Evolutionary conservation across 64 coral and sea anemone genomes (phyloP), one percentile per base, ranked within the genome.

Genomic region (Montipora foliosa): DNA sequence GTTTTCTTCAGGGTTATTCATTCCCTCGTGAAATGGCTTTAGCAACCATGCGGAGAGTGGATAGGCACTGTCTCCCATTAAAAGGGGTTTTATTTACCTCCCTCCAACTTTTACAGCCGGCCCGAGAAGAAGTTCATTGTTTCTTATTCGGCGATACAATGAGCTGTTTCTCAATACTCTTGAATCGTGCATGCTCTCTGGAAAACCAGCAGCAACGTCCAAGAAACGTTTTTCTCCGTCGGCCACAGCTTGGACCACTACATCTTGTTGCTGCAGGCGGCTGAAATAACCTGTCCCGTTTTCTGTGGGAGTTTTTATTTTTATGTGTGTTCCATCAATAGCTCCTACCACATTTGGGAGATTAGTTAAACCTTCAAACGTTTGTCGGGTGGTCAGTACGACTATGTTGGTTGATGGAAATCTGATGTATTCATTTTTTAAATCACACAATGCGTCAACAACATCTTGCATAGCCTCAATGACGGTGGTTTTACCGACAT

Each of bases 1-100:
- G 2, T 16, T 51, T 87, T 87, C 25, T 13, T 49, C 2, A 1
- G 60, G 84, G 66, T 74, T 19, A 4, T 66, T 73, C 47, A 88
- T 95, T 12, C 47, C 59, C 12, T 91, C 76, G 15, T 60, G 88
- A 57, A 87, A 95, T 11, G 94, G 88, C 61, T 95, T 95, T 60
- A 91, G 13, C 60, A 64, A 15, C 60, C 60, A 64, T 12, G 60
- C 13, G 14, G 60, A 64, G 14, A 64, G 60, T 4, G 60, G 60
- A 64, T 64, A 64, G 60, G 60, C 60, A 64, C 60, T 64, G 14
- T 64, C 60, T 4, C 87, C 87, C 0, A 94, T 48, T 46, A 90
- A 17, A 47, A 74, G 74, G 4, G 87, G 79, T 47, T 77, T 62
- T 13, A 94, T 53, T 51, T 90, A 15, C 4, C 52, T 46, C 17